These are phyloP conservation scores for Echinometra lucunter DNA, from an alignment of 53 echinoderm and acorn worm species.

Conservation along the genomic window DNA sequence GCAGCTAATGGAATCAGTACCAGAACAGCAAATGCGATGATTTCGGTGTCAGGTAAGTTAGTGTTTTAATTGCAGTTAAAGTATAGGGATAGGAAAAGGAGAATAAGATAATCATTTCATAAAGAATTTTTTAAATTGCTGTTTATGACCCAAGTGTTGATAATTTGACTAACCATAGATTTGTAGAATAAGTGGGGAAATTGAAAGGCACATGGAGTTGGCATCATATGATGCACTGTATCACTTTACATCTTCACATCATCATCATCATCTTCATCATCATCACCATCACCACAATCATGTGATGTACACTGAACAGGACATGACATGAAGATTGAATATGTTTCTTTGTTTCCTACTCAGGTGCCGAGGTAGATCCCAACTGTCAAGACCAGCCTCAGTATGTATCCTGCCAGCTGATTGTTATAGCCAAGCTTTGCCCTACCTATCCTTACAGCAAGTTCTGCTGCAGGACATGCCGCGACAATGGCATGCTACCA, in stretches of 20 bases:
- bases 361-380: constrained; percentile 57
- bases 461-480: constrained; percentile 65
- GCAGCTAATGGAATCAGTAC: constrained; percentile 87
- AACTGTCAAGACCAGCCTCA: constrained; percentile 58
- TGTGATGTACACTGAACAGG: no score
- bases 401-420: constrained; percentile 58
- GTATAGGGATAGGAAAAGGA: not conserved
- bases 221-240: not conserved
- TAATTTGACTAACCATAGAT: no score
- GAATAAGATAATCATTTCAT: not conserved
- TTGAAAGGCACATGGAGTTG: not conserved
- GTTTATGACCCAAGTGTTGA: no score
- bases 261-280: not conserved
- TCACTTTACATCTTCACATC: not conserved
- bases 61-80: not conserved
- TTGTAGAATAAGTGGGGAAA: no score
- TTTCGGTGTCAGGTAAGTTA: constrained; percentile 75
- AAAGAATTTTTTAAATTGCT: not conserved
- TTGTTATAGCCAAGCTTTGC: constrained; percentile 61
- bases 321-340: no score
- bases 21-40: constrained; percentile 72
- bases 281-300: not conserved
- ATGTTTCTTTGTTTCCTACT: not conserved
- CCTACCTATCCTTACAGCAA: constrained; percentile 18
- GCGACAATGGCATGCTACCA: constrained; percentile 63